A percentile compares a stretch with the other conserved stretches of the same genome.
Conservation (phyloP, 2,888 invertebrate species). For the Nebria brevicollis region DNA sequence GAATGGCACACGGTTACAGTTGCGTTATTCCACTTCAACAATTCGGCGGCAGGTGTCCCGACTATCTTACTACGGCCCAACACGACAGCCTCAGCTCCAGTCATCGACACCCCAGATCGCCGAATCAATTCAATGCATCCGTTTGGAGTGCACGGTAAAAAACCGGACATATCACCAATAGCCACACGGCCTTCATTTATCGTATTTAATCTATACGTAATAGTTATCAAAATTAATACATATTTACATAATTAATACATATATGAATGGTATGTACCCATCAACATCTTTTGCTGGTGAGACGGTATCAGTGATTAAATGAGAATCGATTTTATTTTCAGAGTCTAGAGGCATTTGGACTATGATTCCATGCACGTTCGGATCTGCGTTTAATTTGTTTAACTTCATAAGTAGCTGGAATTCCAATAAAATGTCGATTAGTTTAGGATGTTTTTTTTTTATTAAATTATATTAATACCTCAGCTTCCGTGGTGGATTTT, state of each 20-base stretch:
- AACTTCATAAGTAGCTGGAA: slow-evolving; percentile 76
- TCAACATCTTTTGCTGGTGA: slow-evolving; percentile 94
- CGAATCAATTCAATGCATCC: slow-evolving; percentile 94
- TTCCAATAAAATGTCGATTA: slow-evolving; percentile 26
- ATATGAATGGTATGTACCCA: slow-evolving; percentile 69
- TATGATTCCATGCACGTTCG: slow-evolving; percentile 91
- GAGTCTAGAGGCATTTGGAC: slow-evolving; percentile 96
- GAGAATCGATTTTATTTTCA: slow-evolving; percentile 82
- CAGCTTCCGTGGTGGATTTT: slow-evolving; percentile 80
- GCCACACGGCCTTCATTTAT: slow-evolving; percentile 93
- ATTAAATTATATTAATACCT: slow-evolving; percentile 64
- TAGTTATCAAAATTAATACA: not conserved
- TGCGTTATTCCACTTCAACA: slow-evolving; percentile 96
- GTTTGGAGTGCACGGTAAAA: slow-evolving; percentile 96
- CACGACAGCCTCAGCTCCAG: slow-evolving; percentile 90
- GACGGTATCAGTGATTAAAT: slow-evolving; percentile 88
- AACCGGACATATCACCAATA: slow-evolving; percentile 88
- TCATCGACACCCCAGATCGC: slow-evolving; percentile 78
- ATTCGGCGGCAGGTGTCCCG: slow-evolving; percentile 93
- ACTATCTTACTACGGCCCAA: slow-evolving; percentile 98
- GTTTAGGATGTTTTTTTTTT: too few relatives aligned
- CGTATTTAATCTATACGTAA: slow-evolving; percentile 75
- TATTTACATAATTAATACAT: too few relatives aligned
- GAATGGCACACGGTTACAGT: slow-evolving; percentile 99
- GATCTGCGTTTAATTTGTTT: slow-evolving; percentile 82